A percentile compares a stretch with the other conserved stretches of the same genome.
phyloP scores from a whole-genome alignment of 2,113 vertebrate genomes.

The Peromyscus leucopus region DNA sequence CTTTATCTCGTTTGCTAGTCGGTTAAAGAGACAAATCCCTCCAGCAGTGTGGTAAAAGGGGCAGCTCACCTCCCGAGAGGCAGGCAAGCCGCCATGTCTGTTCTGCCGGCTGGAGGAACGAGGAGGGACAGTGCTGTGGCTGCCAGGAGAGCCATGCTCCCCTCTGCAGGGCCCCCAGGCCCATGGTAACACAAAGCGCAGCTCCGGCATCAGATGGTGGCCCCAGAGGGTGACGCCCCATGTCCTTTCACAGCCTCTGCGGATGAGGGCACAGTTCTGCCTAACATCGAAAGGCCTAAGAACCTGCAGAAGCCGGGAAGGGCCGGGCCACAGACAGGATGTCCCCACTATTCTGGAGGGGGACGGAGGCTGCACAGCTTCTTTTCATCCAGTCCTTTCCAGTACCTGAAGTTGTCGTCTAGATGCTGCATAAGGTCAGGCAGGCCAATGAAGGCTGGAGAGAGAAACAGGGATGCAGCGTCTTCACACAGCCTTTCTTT shows the following conservation, averaged over 20 bases:
- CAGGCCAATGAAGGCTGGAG: constrained; percentile 95
- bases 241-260: constrained; percentile 73
- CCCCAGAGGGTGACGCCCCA: constrained; percentile 60
- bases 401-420: constrained; percentile 99
- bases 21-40: constrained; percentile 85
- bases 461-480: background rate
- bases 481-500: background rate
- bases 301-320: constrained; percentile 63
- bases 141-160: background rate
- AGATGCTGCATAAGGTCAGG: constrained; percentile 98
- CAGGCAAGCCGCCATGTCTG: constrained; percentile 84
- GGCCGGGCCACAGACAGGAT: constrained; percentile 60
- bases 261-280: constrained; percentile 78
- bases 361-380: constrained; percentile 94
- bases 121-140: constrained; percentile 71
- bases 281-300: constrained; percentile 83
- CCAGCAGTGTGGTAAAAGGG: constrained; percentile 88
- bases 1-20: constrained; percentile 86
- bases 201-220: constrained; percentile 54
- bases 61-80: constrained; percentile 84
- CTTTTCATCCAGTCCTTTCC: constrained; percentile 95
- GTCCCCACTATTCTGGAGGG: constrained; percentile 90
- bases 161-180: background rate
- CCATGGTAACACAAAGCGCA: constrained; percentile 45
- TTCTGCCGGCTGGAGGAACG: constrained; percentile 79